Percentiles rank a stretch among this genome's conserved stretches.
Evolutionary conservation across 1,140 invertebrate genomes (phyloP).

Genomic region (Vollenhovia emeryi): DNA sequence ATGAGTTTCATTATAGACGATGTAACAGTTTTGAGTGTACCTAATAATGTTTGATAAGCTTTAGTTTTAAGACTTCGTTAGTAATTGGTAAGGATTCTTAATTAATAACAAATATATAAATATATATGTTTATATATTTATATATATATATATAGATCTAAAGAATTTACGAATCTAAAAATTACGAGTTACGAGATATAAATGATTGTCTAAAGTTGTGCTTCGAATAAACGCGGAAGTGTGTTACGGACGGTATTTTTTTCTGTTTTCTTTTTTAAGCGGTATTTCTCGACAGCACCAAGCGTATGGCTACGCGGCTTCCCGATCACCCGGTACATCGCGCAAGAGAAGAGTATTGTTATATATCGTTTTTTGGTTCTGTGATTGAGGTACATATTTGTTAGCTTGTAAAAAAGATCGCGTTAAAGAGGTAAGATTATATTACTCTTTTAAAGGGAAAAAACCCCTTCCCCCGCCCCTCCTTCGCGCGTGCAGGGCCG

Average conservation of each 20-base stretch:
- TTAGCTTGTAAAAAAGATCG: conserved; percentile 84
- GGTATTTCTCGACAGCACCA: conserved; percentile 20
- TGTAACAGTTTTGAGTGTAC: conserved; percentile 20
- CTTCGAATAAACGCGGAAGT: neutral
- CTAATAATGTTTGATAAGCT: conserved; percentile 47
- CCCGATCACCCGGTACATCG: conserved; percentile 70
- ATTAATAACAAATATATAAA: conserved; percentile 33
- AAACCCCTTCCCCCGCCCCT: conserved; percentile 75
- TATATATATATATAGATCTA: conserved; percentile 40
- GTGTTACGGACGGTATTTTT: neutral
- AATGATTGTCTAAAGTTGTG: neutral
- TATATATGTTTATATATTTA: no score
- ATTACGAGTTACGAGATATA: neutral
- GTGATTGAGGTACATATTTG: conserved; percentile 85
- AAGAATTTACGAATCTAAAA: conserved; percentile 32
- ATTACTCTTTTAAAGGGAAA: conserved; percentile 81
- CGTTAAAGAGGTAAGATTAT: conserved; percentile 81
- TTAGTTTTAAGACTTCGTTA: conserved; percentile 56
- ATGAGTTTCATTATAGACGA: conserved; percentile 18
- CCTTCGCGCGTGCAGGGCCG: conserved; percentile 44
- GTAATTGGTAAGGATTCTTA: conserved; percentile 43
- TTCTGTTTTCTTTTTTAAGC: neutral
- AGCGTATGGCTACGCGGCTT: conserved; percentile 27
- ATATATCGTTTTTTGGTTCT: conserved; percentile 83
- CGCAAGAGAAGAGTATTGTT: conserved; percentile 82